A percentile compares a stretch with the other conserved stretches of the same genome.
Conservation (phyloP, 2,113 vertebrate species). For the Blennius ocellaris region DNA sequence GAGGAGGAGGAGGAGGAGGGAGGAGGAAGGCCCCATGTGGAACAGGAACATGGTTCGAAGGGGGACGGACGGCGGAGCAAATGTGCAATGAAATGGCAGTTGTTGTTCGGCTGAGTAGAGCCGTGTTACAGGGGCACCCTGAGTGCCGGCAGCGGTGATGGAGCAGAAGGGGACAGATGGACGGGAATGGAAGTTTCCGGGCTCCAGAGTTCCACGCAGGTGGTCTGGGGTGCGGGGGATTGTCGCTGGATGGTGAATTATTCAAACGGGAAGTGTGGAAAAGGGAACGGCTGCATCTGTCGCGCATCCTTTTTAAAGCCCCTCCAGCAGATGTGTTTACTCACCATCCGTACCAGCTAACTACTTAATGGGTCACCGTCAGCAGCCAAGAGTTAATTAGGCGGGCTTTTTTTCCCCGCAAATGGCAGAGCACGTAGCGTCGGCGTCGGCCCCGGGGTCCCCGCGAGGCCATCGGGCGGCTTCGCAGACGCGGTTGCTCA, state of each 20-base stretch:
- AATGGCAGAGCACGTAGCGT: conserved; percentile 76
- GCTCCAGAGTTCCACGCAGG: conserved; percentile 78
- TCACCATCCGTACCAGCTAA: conserved; percentile 87
- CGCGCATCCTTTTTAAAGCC: conserved; percentile 84
- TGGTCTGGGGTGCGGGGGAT: conserved; percentile 76
- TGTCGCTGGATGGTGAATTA: conserved; percentile 85
- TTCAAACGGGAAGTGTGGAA: conserved; percentile 85
- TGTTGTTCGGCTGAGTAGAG: conserved; percentile 45
- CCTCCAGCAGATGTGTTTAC: conserved; percentile 94
- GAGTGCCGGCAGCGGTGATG: conserved; percentile 23
- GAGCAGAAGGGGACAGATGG: conserved; percentile 76
- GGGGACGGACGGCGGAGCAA: background rate
- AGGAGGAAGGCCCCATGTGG: conserved; percentile 9
- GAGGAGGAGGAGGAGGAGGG: too few relatives aligned
- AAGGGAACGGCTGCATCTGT: conserved; percentile 91
- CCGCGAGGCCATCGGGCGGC: conserved; percentile 1
- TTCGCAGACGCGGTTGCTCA: conserved; percentile 14
- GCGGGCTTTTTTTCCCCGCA: conserved; percentile 82
- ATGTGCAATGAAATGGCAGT: conserved; percentile 11
- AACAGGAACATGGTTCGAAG: conserved; percentile 9
- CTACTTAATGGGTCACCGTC: conserved; percentile 90
- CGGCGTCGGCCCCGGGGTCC: conserved; percentile 23
- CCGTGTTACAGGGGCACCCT: conserved; percentile 28
- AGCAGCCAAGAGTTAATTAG: conserved; percentile 92
- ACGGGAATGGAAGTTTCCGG: conserved; percentile 62